Evolutionary conservation across 2,113 vertebrate species (phyloP).

Genomic region (Montifringilla adamsi): DNA sequence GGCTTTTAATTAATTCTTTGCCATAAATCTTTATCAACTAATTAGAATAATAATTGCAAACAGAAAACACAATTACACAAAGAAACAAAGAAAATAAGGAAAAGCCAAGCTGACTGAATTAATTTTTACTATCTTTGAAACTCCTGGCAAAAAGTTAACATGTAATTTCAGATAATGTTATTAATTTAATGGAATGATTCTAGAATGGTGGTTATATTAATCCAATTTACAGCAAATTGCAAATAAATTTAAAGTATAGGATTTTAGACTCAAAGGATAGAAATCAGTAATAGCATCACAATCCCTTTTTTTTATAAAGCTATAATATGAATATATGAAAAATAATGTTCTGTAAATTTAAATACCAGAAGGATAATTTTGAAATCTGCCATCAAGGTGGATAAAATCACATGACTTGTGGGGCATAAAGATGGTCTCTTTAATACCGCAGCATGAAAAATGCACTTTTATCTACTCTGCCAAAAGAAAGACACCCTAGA

Average conservation of each 20-base stretch:
- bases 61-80: neutral
- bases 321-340: neutral
- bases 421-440: neutral
- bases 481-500: neutral
- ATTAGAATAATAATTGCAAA: constrained; percentile 23
- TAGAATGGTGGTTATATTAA: neutral
- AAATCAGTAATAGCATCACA: neutral
- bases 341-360: neutral
- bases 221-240: neutral
- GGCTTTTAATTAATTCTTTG: constrained; percentile 8
- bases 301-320: neutral
- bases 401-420: neutral
- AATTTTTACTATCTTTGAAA: neutral
- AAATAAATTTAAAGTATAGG: neutral
- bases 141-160: neutral
- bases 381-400: neutral
- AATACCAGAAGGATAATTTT: neutral
- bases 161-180: neutral
- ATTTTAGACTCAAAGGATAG: neutral
- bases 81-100: neutral
- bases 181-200: neutral
- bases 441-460: neutral
- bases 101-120: neutral
- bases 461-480: neutral
- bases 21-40: constrained; percentile 2